A percentile compares a stretch with the other conserved stretches of the same genome.
Evolutionary conservation across 2,797 vertebrate genomes (phyloP).

Genomic region (Argya squamiceps): DNA sequence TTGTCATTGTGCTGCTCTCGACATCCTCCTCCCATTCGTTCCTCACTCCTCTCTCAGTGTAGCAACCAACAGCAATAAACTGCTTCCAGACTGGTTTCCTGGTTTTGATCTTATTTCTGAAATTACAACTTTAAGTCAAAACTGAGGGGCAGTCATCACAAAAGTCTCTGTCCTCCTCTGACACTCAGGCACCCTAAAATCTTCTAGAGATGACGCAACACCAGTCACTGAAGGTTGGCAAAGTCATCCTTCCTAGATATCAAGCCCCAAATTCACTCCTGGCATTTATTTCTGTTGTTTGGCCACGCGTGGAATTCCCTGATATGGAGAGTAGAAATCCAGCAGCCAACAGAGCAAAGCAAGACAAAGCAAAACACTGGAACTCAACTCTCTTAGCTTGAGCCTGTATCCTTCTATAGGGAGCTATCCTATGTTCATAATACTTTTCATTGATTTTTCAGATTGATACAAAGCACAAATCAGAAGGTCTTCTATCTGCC

Average conservation of each 20-base stretch:
- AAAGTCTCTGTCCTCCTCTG: neutral
- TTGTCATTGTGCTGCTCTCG: fast-evolving
- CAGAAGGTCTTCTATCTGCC: neutral
- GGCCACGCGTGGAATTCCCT: neutral
- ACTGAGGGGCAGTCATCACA: neutral
- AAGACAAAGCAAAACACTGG: neutral
- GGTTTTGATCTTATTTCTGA: neutral
- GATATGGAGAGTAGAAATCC: neutral
- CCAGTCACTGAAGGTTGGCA: neutral
- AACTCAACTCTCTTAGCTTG: neutral
- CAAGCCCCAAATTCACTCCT: neutral
- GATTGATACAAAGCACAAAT: neutral
- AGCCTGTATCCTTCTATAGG: neutral
- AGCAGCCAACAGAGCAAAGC: neutral
- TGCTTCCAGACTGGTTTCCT: neutral
- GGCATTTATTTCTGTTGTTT: neutral
- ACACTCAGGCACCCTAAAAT: neutral
- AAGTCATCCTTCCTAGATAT: neutral
- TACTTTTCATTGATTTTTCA: neutral
- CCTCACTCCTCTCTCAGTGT: fast-evolving
- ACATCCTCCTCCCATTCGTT: neutral
- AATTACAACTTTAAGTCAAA: neutral
- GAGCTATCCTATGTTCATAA: neutral
- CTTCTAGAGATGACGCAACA: neutral
- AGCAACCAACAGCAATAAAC: neutral